These are phyloP conservation scores for Agrochola litura DNA, from an alignment of 2,888 invertebrate species.

Conservation along the genomic window DNA sequence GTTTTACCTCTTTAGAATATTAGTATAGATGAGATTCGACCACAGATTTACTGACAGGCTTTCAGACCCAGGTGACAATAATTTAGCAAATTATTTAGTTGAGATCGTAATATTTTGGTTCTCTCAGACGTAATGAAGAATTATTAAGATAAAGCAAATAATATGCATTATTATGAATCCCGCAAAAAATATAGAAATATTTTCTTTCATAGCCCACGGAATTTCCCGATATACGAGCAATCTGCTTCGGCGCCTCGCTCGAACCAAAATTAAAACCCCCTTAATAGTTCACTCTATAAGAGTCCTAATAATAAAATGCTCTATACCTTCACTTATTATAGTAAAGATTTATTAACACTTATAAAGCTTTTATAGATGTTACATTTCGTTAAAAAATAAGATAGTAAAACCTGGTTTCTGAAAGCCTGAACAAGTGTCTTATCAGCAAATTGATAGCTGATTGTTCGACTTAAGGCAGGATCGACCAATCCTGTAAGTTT, in stretches of 20 bases:
- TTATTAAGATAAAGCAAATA: slow-evolving; percentile 15
- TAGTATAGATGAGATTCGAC: not conserved
- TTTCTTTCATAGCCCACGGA: slow-evolving; percentile 47
- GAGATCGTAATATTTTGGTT: slow-evolving; percentile 55
- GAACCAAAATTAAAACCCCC: slow-evolving; percentile 11
- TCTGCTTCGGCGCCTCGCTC: slow-evolving; percentile 34
- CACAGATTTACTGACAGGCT: not conserved
- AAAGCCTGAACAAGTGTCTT: not conserved
- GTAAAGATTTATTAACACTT: slow-evolving; percentile 21
- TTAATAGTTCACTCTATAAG: slow-evolving; percentile 25
- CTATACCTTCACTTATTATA: slow-evolving; percentile 21
- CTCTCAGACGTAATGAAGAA: slow-evolving; percentile 19
- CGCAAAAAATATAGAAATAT: slow-evolving; percentile 33
- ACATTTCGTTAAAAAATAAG: slow-evolving; percentile 15
- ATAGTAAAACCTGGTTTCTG: slow-evolving; percentile 4
- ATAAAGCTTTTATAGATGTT: slow-evolving; percentile 9
- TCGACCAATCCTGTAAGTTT: not conserved
- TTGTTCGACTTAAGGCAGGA: not conserved
- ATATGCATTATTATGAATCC: slow-evolving; percentile 37
- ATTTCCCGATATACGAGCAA: slow-evolving; percentile 14
- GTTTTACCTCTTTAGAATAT: no score
- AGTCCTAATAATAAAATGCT: slow-evolving; percentile 30
- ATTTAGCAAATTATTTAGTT: slow-evolving; percentile 28
- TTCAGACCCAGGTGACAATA: slow-evolving; percentile 4
- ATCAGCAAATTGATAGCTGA: not conserved